Conservation (phyloP, 1,140 invertebrate genomes). For the Hylaeus anthracinus region DNA sequence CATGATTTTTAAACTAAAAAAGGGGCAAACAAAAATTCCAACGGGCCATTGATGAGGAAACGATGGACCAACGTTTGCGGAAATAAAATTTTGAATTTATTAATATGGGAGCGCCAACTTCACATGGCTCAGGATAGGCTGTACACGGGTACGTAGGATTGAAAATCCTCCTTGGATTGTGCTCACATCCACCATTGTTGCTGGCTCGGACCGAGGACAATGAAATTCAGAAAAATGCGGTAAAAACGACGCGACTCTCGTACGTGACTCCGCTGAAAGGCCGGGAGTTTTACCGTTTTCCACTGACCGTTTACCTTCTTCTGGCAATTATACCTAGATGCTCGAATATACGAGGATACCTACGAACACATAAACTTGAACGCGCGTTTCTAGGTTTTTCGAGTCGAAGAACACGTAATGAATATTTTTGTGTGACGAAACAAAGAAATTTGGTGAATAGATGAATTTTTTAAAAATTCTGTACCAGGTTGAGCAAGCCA, state of each 20-base stretch:
- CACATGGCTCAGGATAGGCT: not conserved
- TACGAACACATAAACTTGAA: not conserved
- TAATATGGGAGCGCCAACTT: too few species aligned
- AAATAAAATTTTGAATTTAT: too few species aligned
- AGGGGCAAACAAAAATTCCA: too few species aligned
- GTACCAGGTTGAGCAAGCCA: too few species aligned
- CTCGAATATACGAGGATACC: conserved; percentile 19
- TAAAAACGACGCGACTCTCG: conserved; percentile 29
- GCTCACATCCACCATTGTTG: conserved; percentile 52
- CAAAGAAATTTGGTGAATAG: too few species aligned
- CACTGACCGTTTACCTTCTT: not conserved
- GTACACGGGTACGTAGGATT: conserved; percentile 50
- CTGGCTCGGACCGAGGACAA: conserved; percentile 50
- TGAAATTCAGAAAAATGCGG: conserved; percentile 61
- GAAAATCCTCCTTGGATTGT: conserved; percentile 61
- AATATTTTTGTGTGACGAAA: too few species aligned
- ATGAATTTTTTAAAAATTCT: too few species aligned
- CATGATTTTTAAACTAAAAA: too few species aligned
- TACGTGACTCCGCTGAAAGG: conserved; percentile 27
- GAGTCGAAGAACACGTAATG: too few species aligned
- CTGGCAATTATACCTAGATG: conserved; percentile 51
- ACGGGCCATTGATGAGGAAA: too few species aligned
- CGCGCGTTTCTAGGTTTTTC: too few species aligned
- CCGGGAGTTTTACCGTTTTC: conserved; percentile 42
- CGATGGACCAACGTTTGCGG: too few species aligned